These are phyloP conservation scores for Neolamprologus ventralis DNA, from an alignment of 2,113 vertebrate genomes.

Conservation along the genomic window DNA sequence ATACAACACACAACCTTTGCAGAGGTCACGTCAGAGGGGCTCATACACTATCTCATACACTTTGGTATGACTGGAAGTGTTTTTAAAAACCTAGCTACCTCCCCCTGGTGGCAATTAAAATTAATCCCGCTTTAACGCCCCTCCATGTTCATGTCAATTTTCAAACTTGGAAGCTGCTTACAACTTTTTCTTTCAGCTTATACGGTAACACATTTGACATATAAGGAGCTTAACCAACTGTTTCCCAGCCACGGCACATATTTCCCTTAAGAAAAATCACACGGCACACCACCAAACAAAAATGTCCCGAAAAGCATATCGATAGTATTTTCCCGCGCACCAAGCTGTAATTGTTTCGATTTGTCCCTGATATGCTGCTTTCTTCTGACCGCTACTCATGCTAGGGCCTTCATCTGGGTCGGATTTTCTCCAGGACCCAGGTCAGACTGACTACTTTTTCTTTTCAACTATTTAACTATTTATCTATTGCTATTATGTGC, in stretches of 20 bases:
- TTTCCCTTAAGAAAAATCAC: not conserved
- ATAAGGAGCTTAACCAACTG: not conserved
- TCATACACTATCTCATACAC: not conserved
- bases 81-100: not conserved
- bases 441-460: not conserved
- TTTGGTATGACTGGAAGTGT: not conserved
- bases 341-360: not conserved
- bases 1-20: not conserved
- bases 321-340: fast-evolving
- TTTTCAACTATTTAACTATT: not conserved
- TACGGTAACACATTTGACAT: not conserved
- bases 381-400: not conserved
- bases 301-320: not conserved
- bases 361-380: not conserved
- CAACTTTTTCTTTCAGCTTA: not conserved
- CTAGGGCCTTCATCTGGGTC: not conserved
- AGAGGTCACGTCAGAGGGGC: not conserved
- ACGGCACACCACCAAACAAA: not conserved
- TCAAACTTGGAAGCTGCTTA: not conserved
- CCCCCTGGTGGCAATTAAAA: not conserved
- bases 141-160: not conserved
- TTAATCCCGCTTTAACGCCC: not conserved
- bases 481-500: not conserved
- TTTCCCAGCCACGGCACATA: not conserved
- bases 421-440: not conserved